Evolutionary conservation across 2,888 invertebrate genomes (phyloP), one percentile per base, ranked within the genome.

Genomic region (Thera britannica): DNA sequence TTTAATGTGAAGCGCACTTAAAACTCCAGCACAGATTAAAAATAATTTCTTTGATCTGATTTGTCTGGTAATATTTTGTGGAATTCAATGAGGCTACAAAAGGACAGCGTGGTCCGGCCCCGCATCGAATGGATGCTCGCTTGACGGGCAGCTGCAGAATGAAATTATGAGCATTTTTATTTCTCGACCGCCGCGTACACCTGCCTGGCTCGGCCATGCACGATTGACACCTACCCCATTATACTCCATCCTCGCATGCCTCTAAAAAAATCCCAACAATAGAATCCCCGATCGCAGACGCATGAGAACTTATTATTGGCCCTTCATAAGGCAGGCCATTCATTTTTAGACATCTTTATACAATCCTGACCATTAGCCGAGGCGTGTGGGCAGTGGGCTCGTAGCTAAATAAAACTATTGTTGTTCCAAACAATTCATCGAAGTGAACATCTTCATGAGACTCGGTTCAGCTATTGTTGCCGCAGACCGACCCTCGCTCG

Each of bases 181-280:
- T 86, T 87, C 85, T 83, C 85, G 79, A 65, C 73, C 78, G 78
- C 75, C 75, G 73, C 77, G 75, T 88, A 84, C 93, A 92, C 93
- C 93, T 92, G 92, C 92, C 90, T 83, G 79, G 73, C 77, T 82
- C 83, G 83, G 80, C 87, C 87, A n/a, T n/a, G n/a, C n/a, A 79
- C 90, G 91, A 90, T 90, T 91, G 92, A 93, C 93, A 93, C 93
- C 92, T 92, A 89, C 88, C 92, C 92, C 86, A 92, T 92, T 91
- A 92, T 90, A 84, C 81, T 79, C 79, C 78, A 81, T 82, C 82
- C 84, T 82, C 82, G 81, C 83, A 86, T 83, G 81, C 76, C 79
- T 82, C 82, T 57, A 82, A 90, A 90, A 90, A 91, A 90, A 90
- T 79, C 79, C 79, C 79, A 89, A 93, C 93, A 93, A 92, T 88